Evolutionary conservation across 2,113 vertebrate genomes (phyloP), one percentile per base, ranked within the genome.

Genomic region (Cyanoramphus novaezelandiae): DNA sequence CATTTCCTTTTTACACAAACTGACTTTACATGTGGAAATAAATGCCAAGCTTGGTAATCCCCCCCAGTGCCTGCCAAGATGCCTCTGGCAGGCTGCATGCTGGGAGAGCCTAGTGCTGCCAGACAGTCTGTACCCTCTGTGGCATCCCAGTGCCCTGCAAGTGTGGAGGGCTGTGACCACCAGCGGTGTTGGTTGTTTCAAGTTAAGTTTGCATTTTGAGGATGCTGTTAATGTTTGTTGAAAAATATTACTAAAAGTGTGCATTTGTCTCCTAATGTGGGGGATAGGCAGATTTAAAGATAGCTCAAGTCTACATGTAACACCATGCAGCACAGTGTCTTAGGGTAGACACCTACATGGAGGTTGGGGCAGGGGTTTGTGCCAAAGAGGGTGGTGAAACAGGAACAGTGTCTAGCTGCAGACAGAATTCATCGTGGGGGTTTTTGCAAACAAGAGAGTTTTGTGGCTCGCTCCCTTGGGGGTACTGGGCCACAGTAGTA

Each of bases 241-340:
- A 53, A 70, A 77, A 67, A 29, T 12, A 10, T 7, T 44, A 13
- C 59, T 13, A 5, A 7, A 43, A 20, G 4, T 17, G 24, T 23
- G 16, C 43, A 1, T 50, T 60, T 3, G 5, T n/a, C 33, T 29
- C 5, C 9, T 41, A 0, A 0, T 43, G 21, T 57, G 11, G 7
- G 1, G 43, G 4, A 7, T 10, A 18, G 43, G 31, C 46, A 24
- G 43, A 4, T 11, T 7, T 55, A 29, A 37, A 57, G 39, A 60
- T 69, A 53, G 11, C 35, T 83, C 8, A 44, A 77, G 53, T 43
- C 35, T 29, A 0, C 19, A 1, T n/a, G 31, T 29, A 24, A 46
- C 43, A 17, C 19, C 13, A 6, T 17, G 6, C 4, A 24, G 55
- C 52, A 80, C 75, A 76, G 13, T 33, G 60, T 18, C 65, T 35